Percentiles rank a stretch among this genome's conserved stretches.
Conservation (phyloP, 2,113 vertebrate genomes). For the Rostratula benghalensis region DNA sequence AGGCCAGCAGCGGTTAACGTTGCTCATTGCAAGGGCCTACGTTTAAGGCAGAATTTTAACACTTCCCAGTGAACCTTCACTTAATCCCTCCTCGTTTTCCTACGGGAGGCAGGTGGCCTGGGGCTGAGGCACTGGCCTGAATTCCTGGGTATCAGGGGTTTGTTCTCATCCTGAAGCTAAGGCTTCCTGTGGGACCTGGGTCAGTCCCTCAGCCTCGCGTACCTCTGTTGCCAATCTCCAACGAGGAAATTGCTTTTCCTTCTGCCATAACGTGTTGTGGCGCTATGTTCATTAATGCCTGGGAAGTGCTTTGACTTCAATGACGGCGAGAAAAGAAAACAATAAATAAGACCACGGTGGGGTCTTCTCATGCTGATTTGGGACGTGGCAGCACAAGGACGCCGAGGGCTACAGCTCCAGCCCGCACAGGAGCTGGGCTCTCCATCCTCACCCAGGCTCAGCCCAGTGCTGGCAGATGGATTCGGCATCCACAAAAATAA, state of each 20-base stretch:
- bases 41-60: not conserved
- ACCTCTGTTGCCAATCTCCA: constrained; percentile 63
- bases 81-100: not conserved
- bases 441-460: not conserved
- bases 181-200: constrained; percentile 57
- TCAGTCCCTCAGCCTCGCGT: constrained; percentile 34
- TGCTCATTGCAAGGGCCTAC: not conserved
- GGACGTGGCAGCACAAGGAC: not conserved
- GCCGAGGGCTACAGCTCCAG: not conserved
- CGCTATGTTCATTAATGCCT: constrained; percentile 56
- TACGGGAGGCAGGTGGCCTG: not conserved
- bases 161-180: constrained; percentile 61
- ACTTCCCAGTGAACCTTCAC: constrained; percentile 27
- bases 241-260: constrained; percentile 67
- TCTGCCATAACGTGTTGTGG: constrained; percentile 33
- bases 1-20: not conserved
- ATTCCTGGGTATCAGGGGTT: constrained; percentile 54
- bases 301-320: constrained; percentile 39
- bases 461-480: not conserved
- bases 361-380: not conserved
- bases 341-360: not conserved
- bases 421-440: not conserved
- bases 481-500: constrained; percentile 28
- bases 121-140: constrained; percentile 37
- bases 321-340: not conserved